Evolutionary conservation across 1,140 invertebrate species (phyloP).

Genomic region (Ostrea denselamellosa): DNA sequence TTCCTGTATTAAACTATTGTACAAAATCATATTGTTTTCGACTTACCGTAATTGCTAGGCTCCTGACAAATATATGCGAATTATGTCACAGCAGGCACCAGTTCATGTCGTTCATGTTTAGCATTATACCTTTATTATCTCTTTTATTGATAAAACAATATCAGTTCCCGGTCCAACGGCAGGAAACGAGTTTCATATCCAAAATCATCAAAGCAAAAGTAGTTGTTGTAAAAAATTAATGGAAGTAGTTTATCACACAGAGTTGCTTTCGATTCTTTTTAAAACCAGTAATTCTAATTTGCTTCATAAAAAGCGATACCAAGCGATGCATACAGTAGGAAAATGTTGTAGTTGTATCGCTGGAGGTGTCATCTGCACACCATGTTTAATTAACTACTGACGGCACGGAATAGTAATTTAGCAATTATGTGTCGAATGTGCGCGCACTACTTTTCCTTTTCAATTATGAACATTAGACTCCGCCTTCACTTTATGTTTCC

Average conservation of each 20-base stretch:
- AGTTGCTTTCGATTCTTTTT: not conserved
- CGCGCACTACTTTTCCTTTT: constrained; percentile 8
- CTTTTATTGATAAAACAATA: constrained; percentile 20
- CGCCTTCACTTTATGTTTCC: constrained; percentile 10
- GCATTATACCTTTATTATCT: not conserved
- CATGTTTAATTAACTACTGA: not conserved
- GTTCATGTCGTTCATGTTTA: not conserved
- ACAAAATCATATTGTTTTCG: no score
- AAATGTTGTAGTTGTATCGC: not conserved
- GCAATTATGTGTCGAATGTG: constrained; percentile 24
- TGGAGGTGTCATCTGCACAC: not conserved
- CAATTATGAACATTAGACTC: constrained; percentile 13
- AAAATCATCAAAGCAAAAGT: constrained; percentile 16
- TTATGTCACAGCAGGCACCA: not conserved
- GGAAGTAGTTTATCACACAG: not conserved
- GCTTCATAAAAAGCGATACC: not conserved
- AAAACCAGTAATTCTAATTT: constrained; percentile 3
- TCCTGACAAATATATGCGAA: not conserved
- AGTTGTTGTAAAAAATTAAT: constrained; percentile 5
- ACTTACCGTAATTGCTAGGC: constrained; percentile 3
- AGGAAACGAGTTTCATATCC: not conserved
- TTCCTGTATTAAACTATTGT: no score
- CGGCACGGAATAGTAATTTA: constrained; percentile 18
- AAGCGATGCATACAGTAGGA: not conserved
- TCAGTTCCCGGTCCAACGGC: not conserved